These are phyloP conservation scores for Drosophila lacteicornis DNA, from an alignment of 1,140 invertebrate species.

Conservation along the genomic window DNA sequence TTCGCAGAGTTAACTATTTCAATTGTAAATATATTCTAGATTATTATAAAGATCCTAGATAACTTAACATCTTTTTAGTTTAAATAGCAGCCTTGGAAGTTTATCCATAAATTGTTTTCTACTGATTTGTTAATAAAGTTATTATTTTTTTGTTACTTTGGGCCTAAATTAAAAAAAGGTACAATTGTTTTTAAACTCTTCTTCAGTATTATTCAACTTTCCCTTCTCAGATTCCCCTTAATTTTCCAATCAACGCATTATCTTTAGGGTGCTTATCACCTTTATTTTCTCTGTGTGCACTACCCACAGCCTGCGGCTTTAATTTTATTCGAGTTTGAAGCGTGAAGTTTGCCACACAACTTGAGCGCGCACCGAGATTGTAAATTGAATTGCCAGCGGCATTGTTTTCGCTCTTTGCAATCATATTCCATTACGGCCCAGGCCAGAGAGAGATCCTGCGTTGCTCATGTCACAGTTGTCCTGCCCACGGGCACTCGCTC, in stretches of 20 bases:
- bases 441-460: constrained; percentile 27
- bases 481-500: constrained; percentile 25
- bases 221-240: too few species aligned
- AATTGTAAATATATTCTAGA: too few species aligned
- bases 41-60: background rate
- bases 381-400: constrained; percentile 83
- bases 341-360: constrained; percentile 80
- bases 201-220: background rate
- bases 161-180: too few species aligned
- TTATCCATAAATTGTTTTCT: too few species aligned
- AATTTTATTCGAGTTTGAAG: constrained; percentile 72
- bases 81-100: too few species aligned
- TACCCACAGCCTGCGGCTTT: constrained; percentile 66
- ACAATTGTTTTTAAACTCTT: too few species aligned
- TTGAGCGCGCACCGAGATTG: constrained; percentile 68
- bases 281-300: background rate
- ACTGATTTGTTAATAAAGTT: too few species aligned
- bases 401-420: constrained; percentile 83
- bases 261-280: too few species aligned
- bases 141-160: too few species aligned
- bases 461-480: constrained; percentile 76
- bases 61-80: background rate
- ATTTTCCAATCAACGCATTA: too few species aligned
- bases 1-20: too few species aligned
- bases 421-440: constrained; percentile 80